A percentile compares a stretch with the other conserved stretches of the same genome.
These are phyloP conservation scores for Agelas oroides DNA, from an alignment of 37 sponge, comb jelly and placozoan genomes.

Conservation along the genomic window DNA sequence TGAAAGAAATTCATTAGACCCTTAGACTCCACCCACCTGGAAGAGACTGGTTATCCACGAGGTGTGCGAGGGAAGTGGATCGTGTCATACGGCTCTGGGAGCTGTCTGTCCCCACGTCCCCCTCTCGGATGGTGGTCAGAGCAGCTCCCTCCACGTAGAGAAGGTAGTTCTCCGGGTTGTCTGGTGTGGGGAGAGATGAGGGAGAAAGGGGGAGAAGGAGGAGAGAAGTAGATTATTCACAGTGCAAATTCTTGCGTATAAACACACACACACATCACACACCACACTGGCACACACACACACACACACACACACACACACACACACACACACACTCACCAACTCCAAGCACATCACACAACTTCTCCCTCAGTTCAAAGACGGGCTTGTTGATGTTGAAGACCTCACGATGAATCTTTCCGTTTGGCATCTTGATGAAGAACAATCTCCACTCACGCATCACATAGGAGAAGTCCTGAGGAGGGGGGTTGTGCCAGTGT, in stretches of 20 bases:
- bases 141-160: slow-evolving; percentile 69
- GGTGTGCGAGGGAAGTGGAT: slow-evolving; percentile 30
- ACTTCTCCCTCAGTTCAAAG: slow-evolving; percentile 46
- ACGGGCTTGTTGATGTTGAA: slow-evolving; percentile 59
- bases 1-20: too few relatives aligned
- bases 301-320: slow-evolving; percentile 8
- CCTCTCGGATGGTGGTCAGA: slow-evolving; percentile 62
- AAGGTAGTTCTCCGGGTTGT: slow-evolving; percentile 43
- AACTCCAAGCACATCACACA: slow-evolving; percentile 52
- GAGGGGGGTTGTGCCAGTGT: too few relatives aligned
- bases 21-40: too few relatives aligned
- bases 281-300: background rate
- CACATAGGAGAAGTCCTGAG: slow-evolving; percentile 56
- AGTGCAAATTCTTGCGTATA: background rate
- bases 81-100: slow-evolving; percentile 1
- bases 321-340: slow-evolving; percentile 49
- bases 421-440: slow-evolving; percentile 66
- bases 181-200: too few relatives aligned
- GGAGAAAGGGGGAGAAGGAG: background rate
- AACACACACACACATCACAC: too few relatives aligned
- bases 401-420: slow-evolving; percentile 40
- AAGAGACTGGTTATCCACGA: slow-evolving; percentile 55
- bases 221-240: background rate
- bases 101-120: slow-evolving; percentile 19
- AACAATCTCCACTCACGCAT: slow-evolving; percentile 58